Base-by-base conservation (phyloP, 2,888 invertebrate genomes). In the Prenolepis imparis region DNA sequence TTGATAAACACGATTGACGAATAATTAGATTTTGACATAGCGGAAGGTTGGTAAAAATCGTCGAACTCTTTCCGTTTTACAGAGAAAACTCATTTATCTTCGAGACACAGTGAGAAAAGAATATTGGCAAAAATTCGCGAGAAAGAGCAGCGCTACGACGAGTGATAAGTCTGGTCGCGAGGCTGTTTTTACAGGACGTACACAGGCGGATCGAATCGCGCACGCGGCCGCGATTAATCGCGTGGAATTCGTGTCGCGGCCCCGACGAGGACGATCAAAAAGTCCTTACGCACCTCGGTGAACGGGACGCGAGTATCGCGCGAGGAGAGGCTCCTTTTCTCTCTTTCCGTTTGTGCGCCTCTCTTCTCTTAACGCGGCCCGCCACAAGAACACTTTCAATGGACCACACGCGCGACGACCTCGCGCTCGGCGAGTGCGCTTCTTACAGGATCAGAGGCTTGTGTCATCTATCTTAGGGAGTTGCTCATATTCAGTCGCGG, bases 381-480 rank as follows among this genome's bases (percentile, higher is more conserved):
- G 77, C 84, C 77, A 72, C 80, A 87, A 85, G 85, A 86, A 85
- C 87, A 81, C 86, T 82, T 86, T 90, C 90, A 92, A 92, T 90
- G 92, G 92, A 92, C 92, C 93, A 93, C 93, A 92, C 93, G 90
- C 90, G 84, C 85, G 83, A 70, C 73, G 88, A 86, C 88, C 88
- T 87, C 90, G 88, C 86, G 77, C 77, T 67, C 77, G 86, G 89
- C 88, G 88, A 84, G 84, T 85, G 84, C 88, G 86, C 83, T 85
- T 86, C 89, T 88, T 88, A 87, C 82, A 85, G 87, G 90, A 91
- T 90, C 91, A 90, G 87, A 83, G 89, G 86, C 89, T 91, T 84
- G 86, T 91, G 90, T 92, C 93, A 93, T 94, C 92, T 91, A 93
- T 94, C 93, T 92, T 93, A 87, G 90, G 90, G 89, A 89, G 90